Base-by-base conservation (phyloP, 2,113 vertebrate species). In the Notothenia rossii region DNA sequence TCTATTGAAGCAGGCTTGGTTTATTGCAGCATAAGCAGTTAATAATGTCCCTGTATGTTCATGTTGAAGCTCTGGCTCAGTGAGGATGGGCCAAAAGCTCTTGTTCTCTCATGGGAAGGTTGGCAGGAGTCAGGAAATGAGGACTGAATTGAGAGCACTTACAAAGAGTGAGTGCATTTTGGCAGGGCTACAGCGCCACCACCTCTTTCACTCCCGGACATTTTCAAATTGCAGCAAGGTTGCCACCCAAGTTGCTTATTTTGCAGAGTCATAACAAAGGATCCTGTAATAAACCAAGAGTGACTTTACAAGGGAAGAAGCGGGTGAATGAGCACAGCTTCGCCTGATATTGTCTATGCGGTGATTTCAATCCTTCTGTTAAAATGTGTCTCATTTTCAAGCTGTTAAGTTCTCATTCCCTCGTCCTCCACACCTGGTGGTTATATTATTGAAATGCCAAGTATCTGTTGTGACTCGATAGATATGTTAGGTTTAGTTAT, bases 51-150 rank as follows among this genome's bases (percentile, higher is more conserved):
- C 70, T 67, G 66, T 49, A 40, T 64, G 22, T 77, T 43, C 86
- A 83, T 80, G 73, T 82, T 77, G 61, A 75, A 87, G 78, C 61
- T 0, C 55, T 48, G 75, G 25, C 61, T 84, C 65, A 9, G 48
- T 67, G 62, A 69, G 20, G 45, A 61, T 67, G 69, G 54, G 74
- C 79, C 72, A 81, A 48, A 69, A 72, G 3, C 65, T 71, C 49
- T 65, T 75, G 67, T 70, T 77, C 62, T 77, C 72, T 81, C 69
- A 43, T 63, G 73, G 75, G 70, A 55, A 83, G 84, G 85, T 74
- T 82, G 87, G 69, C 82, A 87, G 53, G 61, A 80, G 70, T 89
- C 85, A 82, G 85, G 88, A 87, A 89, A 81, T 75, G 83, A 84
- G 64, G 60, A 59, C 66, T 66, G 79, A 79, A 85, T 73, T 58